Conservation (phyloP, 2,113 vertebrate genomes). For the Hippocampus mohnikei region DNA sequence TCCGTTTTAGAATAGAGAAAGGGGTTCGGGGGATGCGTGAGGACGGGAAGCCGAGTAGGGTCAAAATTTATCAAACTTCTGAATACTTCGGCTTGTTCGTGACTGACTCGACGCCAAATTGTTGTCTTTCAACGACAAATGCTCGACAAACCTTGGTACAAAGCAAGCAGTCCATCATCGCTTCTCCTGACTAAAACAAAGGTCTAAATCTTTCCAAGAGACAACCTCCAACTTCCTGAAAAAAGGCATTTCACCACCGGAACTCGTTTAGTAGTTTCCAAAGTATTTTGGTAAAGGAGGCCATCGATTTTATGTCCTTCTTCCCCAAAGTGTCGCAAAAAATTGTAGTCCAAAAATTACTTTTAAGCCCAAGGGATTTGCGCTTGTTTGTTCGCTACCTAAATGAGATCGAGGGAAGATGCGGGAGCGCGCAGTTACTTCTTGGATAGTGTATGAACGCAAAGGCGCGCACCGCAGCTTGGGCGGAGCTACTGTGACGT, state of each 20-base stretch:
- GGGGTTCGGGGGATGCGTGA: no score
- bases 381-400: conserved; percentile 29
- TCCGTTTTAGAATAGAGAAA: not conserved
- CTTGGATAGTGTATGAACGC: conserved; percentile 21
- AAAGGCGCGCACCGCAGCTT: conserved; percentile 50
- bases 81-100: conserved; percentile 11
- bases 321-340: not conserved
- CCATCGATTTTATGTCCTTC: not conserved
- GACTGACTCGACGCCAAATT: conserved; percentile 8
- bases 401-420: conserved; percentile 34
- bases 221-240: conserved; percentile 71
- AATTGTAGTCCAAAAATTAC: not conserved
- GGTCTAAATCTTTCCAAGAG: conserved; percentile 33
- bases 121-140: not conserved
- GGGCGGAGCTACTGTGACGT: conserved; percentile 6
- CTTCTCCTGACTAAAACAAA: conserved; percentile 50
- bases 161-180: conserved; percentile 4
- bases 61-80: conserved; percentile 16
- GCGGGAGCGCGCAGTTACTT: conserved; percentile 54
- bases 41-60: not conserved
- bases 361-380: conserved; percentile 21
- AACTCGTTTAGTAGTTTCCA: conserved; percentile 50
- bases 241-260: conserved; percentile 57
- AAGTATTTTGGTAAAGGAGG: conserved; percentile 19
- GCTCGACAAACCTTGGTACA: not conserved